phyloP scores from a whole-genome alignment of 2,797 vertebrate species.

The Netta rufina region DNA sequence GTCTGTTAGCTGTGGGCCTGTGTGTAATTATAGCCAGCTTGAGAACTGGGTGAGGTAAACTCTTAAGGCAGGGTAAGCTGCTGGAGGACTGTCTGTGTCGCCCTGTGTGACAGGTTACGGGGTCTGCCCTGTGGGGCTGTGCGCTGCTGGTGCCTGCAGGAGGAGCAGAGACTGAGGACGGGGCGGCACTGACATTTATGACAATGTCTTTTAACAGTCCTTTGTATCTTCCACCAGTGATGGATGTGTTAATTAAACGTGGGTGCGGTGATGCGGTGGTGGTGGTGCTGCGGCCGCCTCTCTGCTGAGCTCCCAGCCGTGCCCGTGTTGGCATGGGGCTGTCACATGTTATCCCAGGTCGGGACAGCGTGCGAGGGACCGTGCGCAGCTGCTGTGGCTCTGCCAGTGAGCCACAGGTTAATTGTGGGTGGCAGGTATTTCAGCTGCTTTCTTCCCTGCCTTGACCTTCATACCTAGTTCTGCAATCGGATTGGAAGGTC shows the following conservation, averaged over 20 bases:
- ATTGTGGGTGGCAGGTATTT: neutral
- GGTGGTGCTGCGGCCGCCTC: neutral
- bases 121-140: accelerated
- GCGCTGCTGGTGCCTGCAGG: accelerated
- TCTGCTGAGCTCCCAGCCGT: neutral
- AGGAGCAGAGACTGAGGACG: accelerated
- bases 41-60: neutral
- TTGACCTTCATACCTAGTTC: neutral
- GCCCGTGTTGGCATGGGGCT: neutral
- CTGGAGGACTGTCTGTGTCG: neutral
- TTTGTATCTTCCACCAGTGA: accelerated
- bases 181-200: too few species aligned
- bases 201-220: neutral
- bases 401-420: neutral
- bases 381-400: accelerated
- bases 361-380: neutral
- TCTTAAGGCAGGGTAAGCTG: neutral
- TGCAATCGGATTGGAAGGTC: neutral
- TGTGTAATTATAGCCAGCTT: neutral
- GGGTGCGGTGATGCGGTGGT: accelerated
- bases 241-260: accelerated
- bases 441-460: neutral
- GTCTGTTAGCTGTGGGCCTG: neutral
- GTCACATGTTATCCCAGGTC: accelerated
- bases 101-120: neutral